phyloP scores from a whole-genome alignment of 92 coral and sea anemone species.

The Umimayanthus chanpuru region DNA sequence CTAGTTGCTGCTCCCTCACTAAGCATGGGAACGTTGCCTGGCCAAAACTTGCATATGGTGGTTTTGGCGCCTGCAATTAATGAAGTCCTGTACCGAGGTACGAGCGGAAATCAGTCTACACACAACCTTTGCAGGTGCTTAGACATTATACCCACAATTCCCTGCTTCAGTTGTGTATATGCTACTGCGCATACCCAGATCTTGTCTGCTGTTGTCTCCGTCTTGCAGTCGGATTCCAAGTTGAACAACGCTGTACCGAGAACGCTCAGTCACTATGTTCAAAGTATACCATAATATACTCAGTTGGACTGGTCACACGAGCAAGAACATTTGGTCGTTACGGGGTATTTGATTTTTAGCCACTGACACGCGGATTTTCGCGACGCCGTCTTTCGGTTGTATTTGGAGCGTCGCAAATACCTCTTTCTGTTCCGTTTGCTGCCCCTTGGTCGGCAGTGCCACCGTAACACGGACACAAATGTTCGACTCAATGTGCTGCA shows the following conservation, averaged over 20 bases:
- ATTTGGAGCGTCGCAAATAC: neutral
- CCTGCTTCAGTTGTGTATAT: too few relatives aligned
- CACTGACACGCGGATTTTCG: constrained; percentile 47
- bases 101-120: too few relatives aligned
- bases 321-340: constrained; percentile 45
- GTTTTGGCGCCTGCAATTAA: too few relatives aligned
- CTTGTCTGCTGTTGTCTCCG: neutral
- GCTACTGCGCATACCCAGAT: neutral
- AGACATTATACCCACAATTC: too few relatives aligned
- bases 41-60: too few relatives aligned
- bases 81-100: too few relatives aligned
- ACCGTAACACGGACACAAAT: constrained; percentile 64
- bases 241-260: neutral
- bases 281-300: too few relatives aligned
- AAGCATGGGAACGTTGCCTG: too few relatives aligned
- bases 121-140: too few relatives aligned
- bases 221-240: neutral
- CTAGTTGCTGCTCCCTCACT: too few relatives aligned
- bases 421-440: constrained; percentile 24
- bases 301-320: constrained; percentile 23
- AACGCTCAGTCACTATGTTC: neutral
- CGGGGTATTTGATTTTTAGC: constrained; percentile 49
- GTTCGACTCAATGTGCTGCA: constrained; percentile 64
- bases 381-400: constrained; percentile 32
- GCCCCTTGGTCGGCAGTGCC: constrained; percentile 63